A percentile compares a stretch with the other conserved stretches of the same genome.
phyloP scores from a whole-genome alignment of 92 coral and sea anemone species.

The Metridium senile region DNA sequence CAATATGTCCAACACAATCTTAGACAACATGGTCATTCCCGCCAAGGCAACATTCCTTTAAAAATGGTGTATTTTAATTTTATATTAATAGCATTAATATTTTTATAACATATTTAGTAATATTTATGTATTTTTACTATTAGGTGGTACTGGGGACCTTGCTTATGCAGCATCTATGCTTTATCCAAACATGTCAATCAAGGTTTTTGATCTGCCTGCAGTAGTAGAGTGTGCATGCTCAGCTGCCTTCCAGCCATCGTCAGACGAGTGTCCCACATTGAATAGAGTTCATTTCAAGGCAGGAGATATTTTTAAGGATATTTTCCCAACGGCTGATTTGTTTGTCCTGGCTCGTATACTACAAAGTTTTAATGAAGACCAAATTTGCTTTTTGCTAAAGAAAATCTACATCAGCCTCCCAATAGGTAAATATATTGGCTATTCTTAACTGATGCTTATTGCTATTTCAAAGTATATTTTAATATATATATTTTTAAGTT shows the following conservation, averaged over 20 bases:
- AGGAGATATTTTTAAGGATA: conserved; percentile 65
- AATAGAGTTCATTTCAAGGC: conserved; percentile 41
- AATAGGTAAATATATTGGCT: conserved; percentile 71
- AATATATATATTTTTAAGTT: no score
- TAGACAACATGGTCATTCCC: no score
- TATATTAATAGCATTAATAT: not conserved
- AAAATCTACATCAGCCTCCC: conserved; percentile 54
- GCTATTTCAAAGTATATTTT: no score
- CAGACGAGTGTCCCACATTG: conserved; percentile 53
- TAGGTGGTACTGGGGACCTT: conserved; percentile 52
- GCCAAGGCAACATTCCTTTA: no score
- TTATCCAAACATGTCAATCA: conserved; percentile 74
- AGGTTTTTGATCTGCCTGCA: conserved; percentile 59
- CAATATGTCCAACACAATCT: no score
- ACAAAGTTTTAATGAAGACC: conserved; percentile 50
- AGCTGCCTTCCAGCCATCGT: conserved; percentile 36
- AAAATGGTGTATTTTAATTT: no score
- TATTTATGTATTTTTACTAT: no score
- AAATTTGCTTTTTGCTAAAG: conserved; percentile 31
- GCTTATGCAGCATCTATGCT: conserved; percentile 55
- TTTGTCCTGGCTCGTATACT: conserved; percentile 48
- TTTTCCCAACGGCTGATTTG: conserved; percentile 62
- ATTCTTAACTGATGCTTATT: no score
- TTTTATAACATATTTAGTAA: not conserved
- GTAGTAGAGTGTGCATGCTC: conserved; percentile 57